Evolutionary conservation across 2,113 vertebrate genomes (phyloP).

Genomic region (Anhinga rufa): DNA sequence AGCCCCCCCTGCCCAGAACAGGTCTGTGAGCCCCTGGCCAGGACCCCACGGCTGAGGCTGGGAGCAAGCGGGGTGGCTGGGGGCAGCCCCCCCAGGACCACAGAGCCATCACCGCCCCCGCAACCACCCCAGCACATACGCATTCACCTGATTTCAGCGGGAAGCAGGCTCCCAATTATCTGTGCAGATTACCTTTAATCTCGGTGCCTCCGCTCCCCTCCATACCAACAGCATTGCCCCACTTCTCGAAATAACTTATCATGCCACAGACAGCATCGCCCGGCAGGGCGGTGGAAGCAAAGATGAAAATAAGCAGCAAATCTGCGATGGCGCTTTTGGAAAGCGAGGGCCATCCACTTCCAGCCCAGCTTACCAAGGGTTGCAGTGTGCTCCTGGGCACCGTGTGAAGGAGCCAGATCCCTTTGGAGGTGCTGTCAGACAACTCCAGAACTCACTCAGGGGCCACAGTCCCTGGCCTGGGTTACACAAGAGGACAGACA

Average conservation of each 20-base stretch:
- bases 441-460: background rate
- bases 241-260: constrained; percentile 50
- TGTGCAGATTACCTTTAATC: constrained; percentile 25
- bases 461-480: background rate
- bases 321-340: background rate
- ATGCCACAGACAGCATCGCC: constrained; percentile 32
- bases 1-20: background rate
- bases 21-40: background rate
- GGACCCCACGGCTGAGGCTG: background rate
- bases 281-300: background rate
- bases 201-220: background rate
- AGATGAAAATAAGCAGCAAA: constrained; percentile 10
- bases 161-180: background rate
- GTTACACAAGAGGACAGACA: background rate
- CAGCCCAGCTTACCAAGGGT: background rate
- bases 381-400: background rate
- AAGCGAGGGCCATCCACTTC: background rate
- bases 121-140: background rate
- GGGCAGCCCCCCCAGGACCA: background rate
- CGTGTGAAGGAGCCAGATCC: background rate
- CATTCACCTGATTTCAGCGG: background rate
- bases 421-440: background rate
- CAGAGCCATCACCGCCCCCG: background rate
- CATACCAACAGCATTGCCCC: constrained; percentile 25
- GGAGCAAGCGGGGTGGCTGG: background rate